Evolutionary conservation across 2,113 vertebrate species (phyloP).

Genomic region (Hipposideros armiger): DNA sequence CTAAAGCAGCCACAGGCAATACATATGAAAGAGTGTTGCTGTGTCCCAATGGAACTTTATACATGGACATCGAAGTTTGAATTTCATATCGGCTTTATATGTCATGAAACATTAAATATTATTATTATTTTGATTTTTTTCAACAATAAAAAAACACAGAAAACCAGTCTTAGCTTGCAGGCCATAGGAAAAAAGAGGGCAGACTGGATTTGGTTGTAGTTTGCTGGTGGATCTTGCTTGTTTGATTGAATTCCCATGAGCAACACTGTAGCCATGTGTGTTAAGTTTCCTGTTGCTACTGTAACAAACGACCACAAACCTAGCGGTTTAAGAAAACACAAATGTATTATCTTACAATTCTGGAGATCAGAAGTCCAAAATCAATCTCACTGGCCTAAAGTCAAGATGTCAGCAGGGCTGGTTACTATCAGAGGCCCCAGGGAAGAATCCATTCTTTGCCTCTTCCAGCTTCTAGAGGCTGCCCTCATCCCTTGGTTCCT

Average conservation of each 20-base stretch:
- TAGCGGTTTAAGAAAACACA: background rate
- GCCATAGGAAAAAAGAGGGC: background rate
- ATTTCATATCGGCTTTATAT: background rate
- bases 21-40: background rate
- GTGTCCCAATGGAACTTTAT: background rate
- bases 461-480: background rate
- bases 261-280: background rate
- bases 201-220: background rate
- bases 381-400: background rate
- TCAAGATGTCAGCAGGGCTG: background rate
- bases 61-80: background rate
- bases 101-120: background rate
- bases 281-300: background rate
- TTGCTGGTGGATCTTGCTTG: background rate
- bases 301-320: background rate
- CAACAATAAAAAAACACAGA: background rate
- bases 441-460: background rate
- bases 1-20: background rate
- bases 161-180: background rate
- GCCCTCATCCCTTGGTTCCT: background rate
- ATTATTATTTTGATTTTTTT: background rate
- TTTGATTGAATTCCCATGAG: background rate
- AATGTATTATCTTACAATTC: background rate
- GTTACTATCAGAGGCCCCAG: background rate
- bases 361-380: slow-evolving; percentile 11